phyloP scores from a whole-genome alignment of 2,888 invertebrate genomes.

The Dolomedes plantarius region DNA sequence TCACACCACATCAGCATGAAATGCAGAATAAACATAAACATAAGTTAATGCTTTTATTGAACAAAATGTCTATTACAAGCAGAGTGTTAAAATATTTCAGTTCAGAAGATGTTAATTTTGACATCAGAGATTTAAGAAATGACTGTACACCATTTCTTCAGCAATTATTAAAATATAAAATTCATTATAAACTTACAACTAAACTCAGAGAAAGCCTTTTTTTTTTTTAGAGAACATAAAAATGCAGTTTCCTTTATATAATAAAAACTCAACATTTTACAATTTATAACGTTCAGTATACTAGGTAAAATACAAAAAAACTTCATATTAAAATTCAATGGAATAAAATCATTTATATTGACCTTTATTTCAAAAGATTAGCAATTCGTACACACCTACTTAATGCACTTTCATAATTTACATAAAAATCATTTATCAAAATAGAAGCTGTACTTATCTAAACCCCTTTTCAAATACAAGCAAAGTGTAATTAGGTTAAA shows the following conservation, averaged over 20 bases:
- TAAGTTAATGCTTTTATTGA: not conserved
- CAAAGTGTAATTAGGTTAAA: not conserved
- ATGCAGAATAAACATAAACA: not conserved
- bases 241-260: not conserved
- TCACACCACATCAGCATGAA: too few relatives aligned
- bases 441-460: not conserved
- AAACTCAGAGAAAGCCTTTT: too few relatives aligned
- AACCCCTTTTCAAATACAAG: conserved; percentile 1
- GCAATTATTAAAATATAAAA: too few relatives aligned
- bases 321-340: too few relatives aligned
- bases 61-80: not conserved
- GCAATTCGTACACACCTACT: not conserved
- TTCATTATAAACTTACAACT: too few relatives aligned
- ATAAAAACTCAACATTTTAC: not conserved
- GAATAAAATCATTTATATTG: too few relatives aligned
- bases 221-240: too few relatives aligned
- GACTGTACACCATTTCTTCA: too few relatives aligned
- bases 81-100: not conserved
- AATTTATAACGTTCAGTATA: too few relatives aligned
- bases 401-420: not conserved
- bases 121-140: too few relatives aligned
- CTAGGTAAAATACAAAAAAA: too few relatives aligned
- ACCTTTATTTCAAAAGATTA: not conserved
- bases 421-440: not conserved
- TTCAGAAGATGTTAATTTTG: not conserved